phyloP scores from a whole-genome alignment of 2,888 invertebrate species.

The Andrena chrysosceles region DNA sequence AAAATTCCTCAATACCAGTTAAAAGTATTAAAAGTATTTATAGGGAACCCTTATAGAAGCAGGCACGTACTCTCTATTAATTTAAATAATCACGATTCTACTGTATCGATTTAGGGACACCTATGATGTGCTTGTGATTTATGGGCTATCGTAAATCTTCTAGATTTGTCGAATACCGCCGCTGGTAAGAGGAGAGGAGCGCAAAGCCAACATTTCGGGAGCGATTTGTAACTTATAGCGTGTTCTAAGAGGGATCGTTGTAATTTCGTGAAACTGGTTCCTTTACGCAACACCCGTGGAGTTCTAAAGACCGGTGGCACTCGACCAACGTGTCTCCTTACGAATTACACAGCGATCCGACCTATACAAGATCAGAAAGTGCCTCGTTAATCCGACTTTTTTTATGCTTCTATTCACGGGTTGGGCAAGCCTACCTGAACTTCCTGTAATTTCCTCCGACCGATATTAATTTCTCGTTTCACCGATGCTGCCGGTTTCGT shows the following conservation, averaged over 20 bases:
- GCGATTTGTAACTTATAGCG: constrained; percentile 59
- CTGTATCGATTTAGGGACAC: neutral
- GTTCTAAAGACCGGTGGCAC: constrained; percentile 73
- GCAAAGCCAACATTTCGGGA: neutral
- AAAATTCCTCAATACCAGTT: no score
- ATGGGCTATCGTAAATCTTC: neutral
- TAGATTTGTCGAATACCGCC: neutral
- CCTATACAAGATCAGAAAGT: constrained; percentile 53
- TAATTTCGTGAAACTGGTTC: constrained; percentile 69
- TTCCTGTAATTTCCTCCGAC: constrained; percentile 67
- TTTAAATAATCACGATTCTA: neutral
- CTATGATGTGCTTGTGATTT: neutral
- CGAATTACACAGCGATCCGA: constrained; percentile 64
- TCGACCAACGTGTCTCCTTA: constrained; percentile 57
- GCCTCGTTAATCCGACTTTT: constrained; percentile 48
- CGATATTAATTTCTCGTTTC: constrained; percentile 39
- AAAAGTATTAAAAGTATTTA: no score
- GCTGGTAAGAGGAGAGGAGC: neutral
- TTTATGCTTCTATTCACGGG: constrained; percentile 33
- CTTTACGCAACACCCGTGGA: constrained; percentile 40
- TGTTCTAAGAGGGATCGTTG: constrained; percentile 72
- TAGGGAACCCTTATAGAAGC: no score
- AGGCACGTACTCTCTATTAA: no score
- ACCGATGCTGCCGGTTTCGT: constrained; percentile 34
- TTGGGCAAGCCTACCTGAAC: constrained; percentile 55